phyloP scores from a whole-genome alignment of 2,888 invertebrate species.

The Macaria notata region DNA sequence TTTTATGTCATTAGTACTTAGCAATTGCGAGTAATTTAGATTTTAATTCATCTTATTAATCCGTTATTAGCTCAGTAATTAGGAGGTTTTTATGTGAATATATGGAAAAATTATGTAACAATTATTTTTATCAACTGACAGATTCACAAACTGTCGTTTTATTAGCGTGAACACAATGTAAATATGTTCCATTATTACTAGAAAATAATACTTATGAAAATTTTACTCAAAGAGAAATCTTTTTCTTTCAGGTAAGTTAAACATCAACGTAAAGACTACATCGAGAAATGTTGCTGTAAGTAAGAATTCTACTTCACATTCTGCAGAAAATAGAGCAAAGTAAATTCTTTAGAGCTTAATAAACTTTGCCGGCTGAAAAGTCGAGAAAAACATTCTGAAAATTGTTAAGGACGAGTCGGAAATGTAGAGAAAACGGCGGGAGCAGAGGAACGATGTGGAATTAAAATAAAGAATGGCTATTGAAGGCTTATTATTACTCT shows the following conservation, averaged over 20 bases:
- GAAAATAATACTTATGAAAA: too few relatives aligned
- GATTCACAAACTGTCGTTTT: too few relatives aligned
- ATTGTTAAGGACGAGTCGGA: constrained; percentile 8
- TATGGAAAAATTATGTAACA: too few relatives aligned
- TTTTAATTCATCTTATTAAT: too few relatives aligned
- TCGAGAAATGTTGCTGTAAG: constrained; percentile 3
- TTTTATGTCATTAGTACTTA: too few relatives aligned
- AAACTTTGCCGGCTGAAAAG: constrained; percentile 8
- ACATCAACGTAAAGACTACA: not conserved
- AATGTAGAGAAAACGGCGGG: constrained; percentile 5
- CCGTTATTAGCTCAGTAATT: too few relatives aligned
- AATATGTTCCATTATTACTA: not conserved
- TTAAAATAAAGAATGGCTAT: too few relatives aligned
- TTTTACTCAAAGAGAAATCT: not conserved
- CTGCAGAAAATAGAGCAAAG: constrained; percentile 6
- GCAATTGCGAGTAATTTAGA: too few relatives aligned
- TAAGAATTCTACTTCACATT: constrained; percentile 2
- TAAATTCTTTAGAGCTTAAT: constrained; percentile 11
- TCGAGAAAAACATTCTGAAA: constrained; percentile 13
- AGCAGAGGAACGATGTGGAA: constrained; percentile 5
- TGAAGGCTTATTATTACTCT: too few relatives aligned
- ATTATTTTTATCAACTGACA: too few relatives aligned
- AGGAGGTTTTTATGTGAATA: too few relatives aligned
- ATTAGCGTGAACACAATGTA: too few relatives aligned
- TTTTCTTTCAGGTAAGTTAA: constrained; percentile 15